Evolutionary conservation across 2,888 invertebrate species (phyloP).

Genomic region (Hypena proboscidalis): DNA sequence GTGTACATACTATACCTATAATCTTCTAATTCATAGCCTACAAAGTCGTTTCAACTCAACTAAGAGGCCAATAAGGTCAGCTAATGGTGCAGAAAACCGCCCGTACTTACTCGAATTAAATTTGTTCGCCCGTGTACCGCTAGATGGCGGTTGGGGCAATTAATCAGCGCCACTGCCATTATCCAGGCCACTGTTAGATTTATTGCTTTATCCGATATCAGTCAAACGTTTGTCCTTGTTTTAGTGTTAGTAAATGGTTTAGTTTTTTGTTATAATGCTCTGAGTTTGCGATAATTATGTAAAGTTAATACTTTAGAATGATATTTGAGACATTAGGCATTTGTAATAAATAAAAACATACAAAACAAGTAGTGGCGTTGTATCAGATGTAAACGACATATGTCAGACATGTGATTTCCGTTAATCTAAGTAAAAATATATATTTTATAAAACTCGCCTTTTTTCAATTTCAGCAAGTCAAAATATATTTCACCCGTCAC

Average conservation of each 20-base stretch:
- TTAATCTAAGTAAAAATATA: no score
- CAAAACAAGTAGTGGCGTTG: no score
- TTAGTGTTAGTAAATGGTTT: slow-evolving; percentile 6
- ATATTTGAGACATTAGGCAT: no score
- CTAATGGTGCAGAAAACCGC: slow-evolving; percentile 55
- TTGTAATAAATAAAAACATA: no score
- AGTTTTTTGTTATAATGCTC: neutral
- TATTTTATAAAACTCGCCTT: no score
- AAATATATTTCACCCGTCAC: no score
- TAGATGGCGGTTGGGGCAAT: slow-evolving; percentile 39
- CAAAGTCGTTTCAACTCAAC: slow-evolving; percentile 36
- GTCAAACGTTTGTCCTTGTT: slow-evolving; percentile 29
- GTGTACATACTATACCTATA: no score
- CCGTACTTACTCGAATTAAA: slow-evolving; percentile 49
- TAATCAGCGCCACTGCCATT: slow-evolving; percentile 45
- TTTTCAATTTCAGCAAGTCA: no score
- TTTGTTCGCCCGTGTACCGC: slow-evolving; percentile 40
- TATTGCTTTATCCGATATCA: slow-evolving; percentile 35
- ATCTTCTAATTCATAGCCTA: slow-evolving; percentile 22
- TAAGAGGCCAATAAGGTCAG: slow-evolving; percentile 39
- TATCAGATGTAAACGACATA: no score
- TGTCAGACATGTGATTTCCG: no score
- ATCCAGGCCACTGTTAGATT: slow-evolving; percentile 35
- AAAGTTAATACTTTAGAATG: no score
- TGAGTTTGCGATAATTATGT: slow-evolving; percentile 4